These are phyloP conservation scores for Drosophila carrolli DNA, from an alignment of 1,140 invertebrate genomes.

Conservation along the genomic window DNA sequence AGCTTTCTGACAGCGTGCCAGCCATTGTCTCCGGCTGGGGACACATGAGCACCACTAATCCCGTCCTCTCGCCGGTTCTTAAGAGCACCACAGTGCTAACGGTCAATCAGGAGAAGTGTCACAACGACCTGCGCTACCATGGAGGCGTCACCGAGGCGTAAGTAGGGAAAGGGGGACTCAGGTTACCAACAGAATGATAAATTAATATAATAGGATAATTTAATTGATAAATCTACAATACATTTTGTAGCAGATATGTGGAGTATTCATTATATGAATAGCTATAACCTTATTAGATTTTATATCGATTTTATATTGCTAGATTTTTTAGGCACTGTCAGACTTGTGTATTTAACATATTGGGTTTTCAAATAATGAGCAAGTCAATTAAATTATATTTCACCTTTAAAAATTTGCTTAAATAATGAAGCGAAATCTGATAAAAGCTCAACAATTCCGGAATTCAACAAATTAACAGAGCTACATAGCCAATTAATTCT, in stretches of 20 bases:
- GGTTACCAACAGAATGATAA: background rate
- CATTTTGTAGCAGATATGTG: no score
- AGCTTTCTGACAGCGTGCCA: constrained; percentile 38
- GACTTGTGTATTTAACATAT: no score
- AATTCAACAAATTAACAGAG: background rate
- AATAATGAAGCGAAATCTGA: no score
- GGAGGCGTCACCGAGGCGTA: constrained; percentile 77
- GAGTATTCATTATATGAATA: no score
- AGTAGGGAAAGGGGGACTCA: constrained; percentile 7
- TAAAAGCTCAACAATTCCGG: background rate
- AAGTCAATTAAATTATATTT: no score
- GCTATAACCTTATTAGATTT: no score
- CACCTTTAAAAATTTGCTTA: no score
- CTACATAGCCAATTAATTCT: constrained; percentile 12
- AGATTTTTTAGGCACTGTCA: no score
- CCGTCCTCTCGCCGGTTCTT: constrained; percentile 59
- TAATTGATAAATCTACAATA: no score
- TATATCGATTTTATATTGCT: no score
- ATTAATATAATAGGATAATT: no score
- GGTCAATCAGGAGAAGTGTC: constrained; percentile 72
- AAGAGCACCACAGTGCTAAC: constrained; percentile 73
- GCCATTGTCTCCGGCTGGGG: constrained; percentile 81
- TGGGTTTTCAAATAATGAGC: no score
- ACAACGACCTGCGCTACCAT: constrained; percentile 58
- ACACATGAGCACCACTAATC: constrained; percentile 68